Conservation (phyloP, 2,888 invertebrate species). For the Coenonympha arcania region DNA sequence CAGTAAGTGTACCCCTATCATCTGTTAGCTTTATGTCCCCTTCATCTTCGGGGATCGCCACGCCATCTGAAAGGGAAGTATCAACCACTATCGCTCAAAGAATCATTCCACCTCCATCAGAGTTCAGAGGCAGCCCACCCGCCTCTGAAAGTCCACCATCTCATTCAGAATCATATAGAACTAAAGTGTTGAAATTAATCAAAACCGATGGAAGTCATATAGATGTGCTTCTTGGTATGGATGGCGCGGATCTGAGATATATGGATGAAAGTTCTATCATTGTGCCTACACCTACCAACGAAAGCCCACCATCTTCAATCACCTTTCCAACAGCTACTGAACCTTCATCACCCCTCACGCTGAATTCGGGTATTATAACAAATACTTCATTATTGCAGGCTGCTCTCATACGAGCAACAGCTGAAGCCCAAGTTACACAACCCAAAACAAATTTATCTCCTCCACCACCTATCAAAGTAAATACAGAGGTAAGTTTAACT, state of each 20-base stretch:
- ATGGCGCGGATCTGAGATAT: slow-evolving; percentile 88
- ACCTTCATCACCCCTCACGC: slow-evolving; percentile 75
- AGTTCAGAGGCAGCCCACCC: slow-evolving; percentile 80
- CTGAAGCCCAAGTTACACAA: slow-evolving; percentile 66
- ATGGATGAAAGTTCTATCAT: slow-evolving; percentile 94
- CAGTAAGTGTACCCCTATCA: slow-evolving; percentile 48
- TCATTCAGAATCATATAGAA: slow-evolving; percentile 69
- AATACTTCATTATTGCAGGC: slow-evolving; percentile 82
- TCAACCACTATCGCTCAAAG: slow-evolving; percentile 75
- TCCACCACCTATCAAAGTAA: slow-evolving; percentile 75
- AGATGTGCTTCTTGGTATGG: slow-evolving; percentile 84
- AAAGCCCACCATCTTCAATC: slow-evolving; percentile 81
- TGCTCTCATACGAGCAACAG: slow-evolving; percentile 80
- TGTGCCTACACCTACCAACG: slow-evolving; percentile 84
- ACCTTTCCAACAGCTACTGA: slow-evolving; percentile 76
- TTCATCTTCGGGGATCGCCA: slow-evolving; percentile 57
- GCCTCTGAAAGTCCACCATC: slow-evolving; percentile 78
- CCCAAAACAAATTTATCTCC: slow-evolving; percentile 61
- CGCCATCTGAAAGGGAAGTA: slow-evolving; percentile 64
- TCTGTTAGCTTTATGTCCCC: slow-evolving; percentile 56
- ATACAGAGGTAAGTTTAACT: slow-evolving; percentile 80
- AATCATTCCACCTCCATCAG: slow-evolving; percentile 82
- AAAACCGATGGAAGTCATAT: slow-evolving; percentile 77
- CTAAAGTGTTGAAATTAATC: slow-evolving; percentile 71
- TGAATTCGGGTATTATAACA: slow-evolving; percentile 62